phyloP scores from a whole-genome alignment of 2,888 invertebrate species.

The Therioaphis trifolii region DNA sequence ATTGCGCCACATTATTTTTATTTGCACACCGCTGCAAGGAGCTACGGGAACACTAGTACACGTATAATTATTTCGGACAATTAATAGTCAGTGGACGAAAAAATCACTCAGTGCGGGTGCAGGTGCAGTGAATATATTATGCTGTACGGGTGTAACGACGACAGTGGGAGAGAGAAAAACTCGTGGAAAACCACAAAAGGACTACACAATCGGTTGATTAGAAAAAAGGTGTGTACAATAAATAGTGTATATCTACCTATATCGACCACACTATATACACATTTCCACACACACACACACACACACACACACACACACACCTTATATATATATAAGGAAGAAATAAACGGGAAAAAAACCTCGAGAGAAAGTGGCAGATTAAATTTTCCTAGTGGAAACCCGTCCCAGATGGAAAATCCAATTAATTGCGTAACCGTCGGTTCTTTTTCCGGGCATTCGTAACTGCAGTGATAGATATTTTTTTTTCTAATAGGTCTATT shows the following conservation, averaged over 20 bases:
- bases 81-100: neutral
- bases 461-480: conserved; percentile 12
- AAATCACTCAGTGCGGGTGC: neutral
- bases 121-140: too few species aligned
- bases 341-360: conserved; percentile 53
- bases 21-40: too few species aligned
- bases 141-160: neutral
- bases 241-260: neutral
- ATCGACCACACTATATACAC: neutral
- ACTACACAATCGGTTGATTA: conserved; percentile 19
- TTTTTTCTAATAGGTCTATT: conserved; percentile 8
- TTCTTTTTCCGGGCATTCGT: conserved; percentile 59
- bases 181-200: conserved; percentile 26
- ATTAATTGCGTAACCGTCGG: conserved; percentile 58
- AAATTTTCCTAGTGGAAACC: conserved; percentile 57
- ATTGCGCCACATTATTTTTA: neutral
- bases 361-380: conserved; percentile 57
- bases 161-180: neutral
- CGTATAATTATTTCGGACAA: neutral
- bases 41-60: too few species aligned
- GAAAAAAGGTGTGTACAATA: conserved; percentile 31
- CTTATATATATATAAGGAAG: neutral
- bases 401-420: conserved; percentile 59
- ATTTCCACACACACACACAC: too few species aligned
- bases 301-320: too few species aligned